These are phyloP conservation scores for Dipodomys merriami DNA, from an alignment of 2,113 vertebrate species.

Conservation along the genomic window DNA sequence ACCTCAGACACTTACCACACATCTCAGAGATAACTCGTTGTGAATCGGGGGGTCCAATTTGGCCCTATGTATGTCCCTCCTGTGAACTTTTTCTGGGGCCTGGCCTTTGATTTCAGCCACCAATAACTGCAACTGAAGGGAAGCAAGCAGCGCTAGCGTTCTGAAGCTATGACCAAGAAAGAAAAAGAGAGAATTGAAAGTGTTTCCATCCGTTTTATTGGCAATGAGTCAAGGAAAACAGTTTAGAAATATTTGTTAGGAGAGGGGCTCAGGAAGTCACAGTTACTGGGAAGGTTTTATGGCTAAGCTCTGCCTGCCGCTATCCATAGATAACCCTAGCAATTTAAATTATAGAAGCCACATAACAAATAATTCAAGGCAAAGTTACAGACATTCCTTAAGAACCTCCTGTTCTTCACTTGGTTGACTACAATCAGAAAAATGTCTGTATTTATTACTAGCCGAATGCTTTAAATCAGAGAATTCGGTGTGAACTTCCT, in stretches of 20 bases:
- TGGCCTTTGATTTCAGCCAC: constrained; percentile 78
- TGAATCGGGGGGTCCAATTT: constrained; percentile 70
- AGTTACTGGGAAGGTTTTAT: constrained; percentile 52
- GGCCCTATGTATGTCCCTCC: constrained; percentile 68
- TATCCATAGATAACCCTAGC: constrained; percentile 56
- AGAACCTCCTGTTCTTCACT: constrained; percentile 42
- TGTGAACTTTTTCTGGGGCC: constrained; percentile 74
- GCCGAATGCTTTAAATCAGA: constrained; percentile 55
- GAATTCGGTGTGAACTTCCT: constrained; percentile 24
- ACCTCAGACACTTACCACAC: constrained; percentile 74
- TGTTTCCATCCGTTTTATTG: constrained; percentile 69
- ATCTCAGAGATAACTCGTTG: constrained; percentile 70
- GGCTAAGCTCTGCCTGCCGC: constrained; percentile 12
- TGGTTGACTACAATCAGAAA: constrained; percentile 48
- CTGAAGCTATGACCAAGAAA: constrained; percentile 78
- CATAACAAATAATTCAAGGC: constrained; percentile 14
- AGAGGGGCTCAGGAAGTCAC: constrained; percentile 45
- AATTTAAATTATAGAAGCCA: constrained; percentile 63
- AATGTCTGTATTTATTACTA: constrained; percentile 1
- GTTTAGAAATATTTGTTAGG: constrained; percentile 64
- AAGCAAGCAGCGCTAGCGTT: constrained; percentile 64
- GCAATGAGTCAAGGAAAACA: constrained; percentile 76
- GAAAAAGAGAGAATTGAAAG: constrained; percentile 79
- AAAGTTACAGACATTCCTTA: not conserved
- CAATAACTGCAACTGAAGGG: constrained; percentile 77